Percentiles rank a stretch among this genome's conserved stretches.
These are phyloP conservation scores for Eristalinus sepulchralis DNA, from an alignment of 2,888 invertebrate species.

Conservation along the genomic window DNA sequence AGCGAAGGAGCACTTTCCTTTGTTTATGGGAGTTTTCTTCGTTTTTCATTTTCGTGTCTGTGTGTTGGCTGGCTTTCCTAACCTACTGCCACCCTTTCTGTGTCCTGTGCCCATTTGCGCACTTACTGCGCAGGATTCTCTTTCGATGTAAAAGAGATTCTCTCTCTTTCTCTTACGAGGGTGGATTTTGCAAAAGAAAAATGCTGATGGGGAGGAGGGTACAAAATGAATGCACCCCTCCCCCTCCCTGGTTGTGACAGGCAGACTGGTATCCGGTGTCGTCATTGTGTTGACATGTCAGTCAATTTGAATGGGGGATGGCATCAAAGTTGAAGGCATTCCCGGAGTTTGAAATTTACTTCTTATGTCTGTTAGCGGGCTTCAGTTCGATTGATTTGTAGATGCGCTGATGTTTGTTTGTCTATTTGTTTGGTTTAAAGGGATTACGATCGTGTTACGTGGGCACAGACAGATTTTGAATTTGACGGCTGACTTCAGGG, in stretches of 20 bases:
- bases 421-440: neutral
- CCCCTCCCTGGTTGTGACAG: neutral
- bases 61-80: constrained; percentile 35
- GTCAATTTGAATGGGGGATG: neutral
- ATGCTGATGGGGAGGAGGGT: neutral
- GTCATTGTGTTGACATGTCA: neutral
- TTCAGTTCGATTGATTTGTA: neutral
- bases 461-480: neutral
- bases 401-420: neutral
- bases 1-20: neutral
- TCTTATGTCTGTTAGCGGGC: neutral
- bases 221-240: neutral
- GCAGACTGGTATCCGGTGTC: neutral
- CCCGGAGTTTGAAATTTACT: neutral
- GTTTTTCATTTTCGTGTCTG: neutral
- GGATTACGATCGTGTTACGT: neutral
- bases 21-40: neutral
- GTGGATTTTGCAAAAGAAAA: neutral
- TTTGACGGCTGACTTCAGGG: neutral
- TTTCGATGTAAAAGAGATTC: neutral
- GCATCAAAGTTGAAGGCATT: neutral
- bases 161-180: neutral
- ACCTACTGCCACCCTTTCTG: constrained; percentile 46
- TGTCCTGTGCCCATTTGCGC: neutral
- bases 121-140: constrained; percentile 40